Evolutionary conservation across 2,888 invertebrate species (phyloP), one percentile per base, ranked within the genome.

Genomic region (Cheilosia variabilis): DNA sequence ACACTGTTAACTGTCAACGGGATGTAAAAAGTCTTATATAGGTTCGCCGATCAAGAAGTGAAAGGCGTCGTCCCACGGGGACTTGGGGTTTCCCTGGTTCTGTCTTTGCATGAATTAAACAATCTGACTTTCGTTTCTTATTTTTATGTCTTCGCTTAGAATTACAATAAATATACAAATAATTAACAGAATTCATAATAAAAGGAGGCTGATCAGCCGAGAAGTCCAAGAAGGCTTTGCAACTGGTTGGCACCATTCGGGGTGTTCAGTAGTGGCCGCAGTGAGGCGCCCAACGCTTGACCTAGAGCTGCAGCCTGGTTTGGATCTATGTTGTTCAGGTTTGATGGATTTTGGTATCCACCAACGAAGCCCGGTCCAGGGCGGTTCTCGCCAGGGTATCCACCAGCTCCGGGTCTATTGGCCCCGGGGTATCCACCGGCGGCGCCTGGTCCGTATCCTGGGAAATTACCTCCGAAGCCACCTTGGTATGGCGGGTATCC

Each of bases 221-320:
- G 47, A 6, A 73, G 87, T 4, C 31, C 87, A 6, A 76, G 60
- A 52, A 78, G 87, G 2, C 88, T 88, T 0, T 89, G 89, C 55
- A 41, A 73, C 88, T n/a, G 82, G 79, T 69, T 88, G 88, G 37
- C 58, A 89, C 78, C 69, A 57, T 31, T 52, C 69, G 27, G 87
- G 41, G 76, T 89, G 37, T 43, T 65, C 22, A 82, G 45, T 3
- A 81, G 52, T 10, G 73, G 73, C 7, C 73, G 43, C 13, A 83
- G 37, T 9, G 55, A 34, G 0, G 43, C 69, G 15, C 83, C 87
- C 31, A 79, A 45, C 17, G 75, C 87, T 58, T 83, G 55, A 9
- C 66, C 72, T 41, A 78, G 10, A 4, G 88, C 91, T 2, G 81
- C 83, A 5, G 87, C 88, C 9, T 91, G 91, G 3, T 53, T 75